A percentile compares a stretch with the other conserved stretches of the same genome.
phyloP scores from a whole-genome alignment of 2,113 vertebrate genomes.

The Machaerirhynchus nigripectus region DNA sequence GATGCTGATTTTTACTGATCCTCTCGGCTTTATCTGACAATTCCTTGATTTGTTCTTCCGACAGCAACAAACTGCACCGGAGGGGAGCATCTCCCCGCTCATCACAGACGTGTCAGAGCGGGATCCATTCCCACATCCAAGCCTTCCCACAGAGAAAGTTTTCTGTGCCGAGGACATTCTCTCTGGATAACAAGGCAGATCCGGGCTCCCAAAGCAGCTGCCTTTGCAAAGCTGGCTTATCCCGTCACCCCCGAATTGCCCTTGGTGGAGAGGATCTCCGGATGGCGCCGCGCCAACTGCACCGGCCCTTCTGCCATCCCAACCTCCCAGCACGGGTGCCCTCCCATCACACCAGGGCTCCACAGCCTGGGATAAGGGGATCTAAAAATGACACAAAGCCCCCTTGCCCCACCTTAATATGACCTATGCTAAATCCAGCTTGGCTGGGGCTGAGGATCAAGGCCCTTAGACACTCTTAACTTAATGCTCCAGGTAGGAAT shows the following conservation, averaged over 20 bases:
- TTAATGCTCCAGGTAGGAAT: constrained; percentile 58
- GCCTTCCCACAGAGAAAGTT: constrained; percentile 40
- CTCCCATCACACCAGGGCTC: background rate
- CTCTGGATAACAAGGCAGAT: background rate
- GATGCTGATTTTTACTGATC: background rate
- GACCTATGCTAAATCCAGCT: constrained; percentile 55
- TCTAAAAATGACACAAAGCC: constrained; percentile 62
- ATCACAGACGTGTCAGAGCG: rapidly evolving
- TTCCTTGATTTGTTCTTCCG: background rate
- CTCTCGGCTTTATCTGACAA: background rate
- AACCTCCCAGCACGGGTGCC: background rate
- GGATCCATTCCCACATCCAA: background rate
- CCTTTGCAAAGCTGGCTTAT: constrained; percentile 59
- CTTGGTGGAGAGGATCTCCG: background rate
- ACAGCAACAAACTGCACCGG: background rate
- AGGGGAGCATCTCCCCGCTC: background rate
- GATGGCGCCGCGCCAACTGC: background rate
- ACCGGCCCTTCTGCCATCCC: constrained; percentile 42
- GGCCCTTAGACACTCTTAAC: constrained; percentile 52
- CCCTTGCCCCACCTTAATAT: constrained; percentile 38
- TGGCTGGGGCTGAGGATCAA: constrained; percentile 58
- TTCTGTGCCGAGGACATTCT: background rate
- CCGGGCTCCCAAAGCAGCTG: constrained; percentile 27
- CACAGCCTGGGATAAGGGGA: constrained; percentile 24
- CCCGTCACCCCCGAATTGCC: background rate